These are phyloP conservation scores for Drosophila demipolita DNA, from an alignment of 2,888 invertebrate species.

Conservation along the genomic window DNA sequence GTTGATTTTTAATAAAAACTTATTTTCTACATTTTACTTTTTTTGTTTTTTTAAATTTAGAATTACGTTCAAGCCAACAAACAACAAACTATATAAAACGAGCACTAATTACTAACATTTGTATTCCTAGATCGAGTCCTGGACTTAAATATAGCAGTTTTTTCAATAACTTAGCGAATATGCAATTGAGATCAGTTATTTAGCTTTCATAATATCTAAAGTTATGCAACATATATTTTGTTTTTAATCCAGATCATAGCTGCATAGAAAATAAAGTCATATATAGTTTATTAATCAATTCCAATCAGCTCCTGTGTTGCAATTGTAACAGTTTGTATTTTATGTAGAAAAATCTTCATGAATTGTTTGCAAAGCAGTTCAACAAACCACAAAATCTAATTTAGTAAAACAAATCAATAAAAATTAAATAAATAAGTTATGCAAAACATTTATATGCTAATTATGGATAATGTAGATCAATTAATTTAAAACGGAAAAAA, in stretches of 20 bases:
- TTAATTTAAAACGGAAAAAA: conserved; percentile 40
- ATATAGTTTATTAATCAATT: conserved; percentile 10
- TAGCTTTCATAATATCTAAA: neutral
- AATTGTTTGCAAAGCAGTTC: conserved; percentile 49
- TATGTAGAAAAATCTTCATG: conserved; percentile 52
- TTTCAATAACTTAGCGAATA: conserved; percentile 22
- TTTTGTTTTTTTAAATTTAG: conserved; percentile 17
- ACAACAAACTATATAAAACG: conserved; percentile 14
- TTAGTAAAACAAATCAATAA: conserved; percentile 8
- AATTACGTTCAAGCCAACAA: conserved; percentile 33
- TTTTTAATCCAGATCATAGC: neutral
- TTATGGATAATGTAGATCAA: conserved; percentile 72
- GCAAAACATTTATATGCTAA: conserved; percentile 76
- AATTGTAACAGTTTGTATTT: conserved; percentile 49
- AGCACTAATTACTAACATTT: conserved; percentile 13
- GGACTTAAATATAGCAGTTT: conserved; percentile 12
- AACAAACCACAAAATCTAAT: conserved; percentile 36
- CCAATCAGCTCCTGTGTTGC: conserved; percentile 24
- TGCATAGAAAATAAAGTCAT: neutral
- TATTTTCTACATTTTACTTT: conserved; percentile 44
- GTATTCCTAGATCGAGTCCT: conserved; percentile 13
- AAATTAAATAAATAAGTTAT: conserved; percentile 60
- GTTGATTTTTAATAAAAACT: conserved; percentile 39
- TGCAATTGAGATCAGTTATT: conserved; percentile 6
- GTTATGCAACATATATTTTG: neutral